Conservation (phyloP, 2,888 invertebrate genomes). For the Diogma glabrata region DNA sequence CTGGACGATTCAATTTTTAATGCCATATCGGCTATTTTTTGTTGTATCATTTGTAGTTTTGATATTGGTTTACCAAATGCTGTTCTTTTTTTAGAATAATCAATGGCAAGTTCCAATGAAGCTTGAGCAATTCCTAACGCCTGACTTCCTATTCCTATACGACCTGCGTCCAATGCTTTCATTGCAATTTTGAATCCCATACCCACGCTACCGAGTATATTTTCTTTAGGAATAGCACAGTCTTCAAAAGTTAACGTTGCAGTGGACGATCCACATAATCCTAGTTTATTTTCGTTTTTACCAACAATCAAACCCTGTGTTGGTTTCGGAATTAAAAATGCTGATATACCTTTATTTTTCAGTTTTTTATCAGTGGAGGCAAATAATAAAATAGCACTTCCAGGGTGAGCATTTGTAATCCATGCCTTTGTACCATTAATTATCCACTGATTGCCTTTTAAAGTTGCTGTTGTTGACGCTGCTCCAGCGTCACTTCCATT, state of each 20-base stretch:
- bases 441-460: constrained; percentile 55
- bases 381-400: constrained; percentile 71
- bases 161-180: constrained; percentile 81
- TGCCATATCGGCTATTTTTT: constrained; percentile 89
- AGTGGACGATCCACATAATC: constrained; percentile 72
- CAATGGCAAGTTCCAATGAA: constrained; percentile 79
- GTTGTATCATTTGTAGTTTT: constrained; percentile 82
- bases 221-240: constrained; percentile 68
- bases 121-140: constrained; percentile 92
- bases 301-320: constrained; percentile 70
- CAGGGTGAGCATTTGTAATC: constrained; percentile 90
- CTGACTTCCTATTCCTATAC: constrained; percentile 87
- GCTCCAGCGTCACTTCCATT: constrained; percentile 96
- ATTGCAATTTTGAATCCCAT: constrained; percentile 94
- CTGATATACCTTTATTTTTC: constrained; percentile 72
- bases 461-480: constrained; percentile 73
- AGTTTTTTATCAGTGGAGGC: constrained; percentile 79
- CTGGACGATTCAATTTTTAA: constrained; percentile 70
- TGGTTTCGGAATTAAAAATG: constrained; percentile 78
- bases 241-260: constrained; percentile 89
- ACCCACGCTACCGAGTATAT: constrained; percentile 71
- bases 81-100: constrained; percentile 78
- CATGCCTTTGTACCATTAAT: constrained; percentile 87
- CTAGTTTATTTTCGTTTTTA: constrained; percentile 91
- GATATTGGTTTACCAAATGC: constrained; percentile 82